phyloP scores from a whole-genome alignment of 2,797 vertebrate species.

The Takifugu ocellatus region DNA sequence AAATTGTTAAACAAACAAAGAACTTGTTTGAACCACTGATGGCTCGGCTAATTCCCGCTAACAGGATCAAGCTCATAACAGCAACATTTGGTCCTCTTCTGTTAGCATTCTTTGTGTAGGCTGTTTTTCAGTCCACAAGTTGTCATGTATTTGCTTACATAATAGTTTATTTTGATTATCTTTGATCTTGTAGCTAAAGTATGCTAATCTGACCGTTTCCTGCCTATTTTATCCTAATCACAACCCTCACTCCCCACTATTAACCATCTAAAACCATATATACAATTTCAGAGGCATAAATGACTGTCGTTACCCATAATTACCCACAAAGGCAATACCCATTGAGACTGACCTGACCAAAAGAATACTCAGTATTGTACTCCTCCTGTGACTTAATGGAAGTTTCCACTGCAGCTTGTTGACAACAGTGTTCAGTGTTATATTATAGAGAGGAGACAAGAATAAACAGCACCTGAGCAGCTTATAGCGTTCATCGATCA shows the following conservation, averaged over 20 bases:
- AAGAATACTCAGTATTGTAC: slow-evolving; percentile 56
- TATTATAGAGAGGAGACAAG: slow-evolving; percentile 26
- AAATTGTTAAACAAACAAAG: too few relatives aligned
- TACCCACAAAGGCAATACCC: slow-evolving; percentile 42
- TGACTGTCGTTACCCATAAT: too few relatives aligned
- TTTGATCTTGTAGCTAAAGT: not conserved
- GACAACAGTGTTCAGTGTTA: slow-evolving; percentile 35
- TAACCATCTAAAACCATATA: too few relatives aligned
- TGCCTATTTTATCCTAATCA: not conserved
- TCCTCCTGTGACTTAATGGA: slow-evolving; percentile 43
- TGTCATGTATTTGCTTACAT: not conserved
- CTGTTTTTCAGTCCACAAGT: too few relatives aligned
- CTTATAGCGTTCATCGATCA: slow-evolving; percentile 53
- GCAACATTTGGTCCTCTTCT: too few relatives aligned
- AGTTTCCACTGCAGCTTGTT: slow-evolving; percentile 55
- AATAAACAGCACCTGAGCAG: slow-evolving; percentile 20
- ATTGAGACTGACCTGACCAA: slow-evolving; percentile 47
- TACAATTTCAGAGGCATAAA: too few relatives aligned
- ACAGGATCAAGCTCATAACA: too few relatives aligned
- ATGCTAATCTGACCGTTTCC: not conserved
- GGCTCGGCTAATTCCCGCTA: too few relatives aligned
- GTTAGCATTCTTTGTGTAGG: too few relatives aligned
- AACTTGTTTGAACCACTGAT: too few relatives aligned
- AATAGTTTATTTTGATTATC: not conserved
- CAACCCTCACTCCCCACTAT: too few relatives aligned